A percentile compares a stretch with the other conserved stretches of the same genome.
phyloP scores from a whole-genome alignment of 92 coral and sea anemone species.

The Phenganax marumi region DNA sequence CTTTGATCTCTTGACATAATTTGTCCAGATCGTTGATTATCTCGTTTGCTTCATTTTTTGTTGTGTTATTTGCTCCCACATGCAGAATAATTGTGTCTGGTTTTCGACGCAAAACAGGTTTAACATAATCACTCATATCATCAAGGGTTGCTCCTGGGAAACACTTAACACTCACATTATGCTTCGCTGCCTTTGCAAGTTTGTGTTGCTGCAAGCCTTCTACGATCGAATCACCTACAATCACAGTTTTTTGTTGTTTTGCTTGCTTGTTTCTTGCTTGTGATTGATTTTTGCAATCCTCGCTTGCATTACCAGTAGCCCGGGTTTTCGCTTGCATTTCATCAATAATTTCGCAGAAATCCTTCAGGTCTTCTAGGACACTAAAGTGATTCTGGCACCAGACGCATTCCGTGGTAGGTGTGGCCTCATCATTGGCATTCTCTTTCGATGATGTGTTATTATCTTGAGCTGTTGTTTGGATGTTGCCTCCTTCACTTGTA shows the following conservation, averaged over 20 bases:
- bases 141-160: neutral
- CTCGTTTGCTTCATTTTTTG: neutral
- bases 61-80: neutral
- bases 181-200: neutral
- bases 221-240: slow-evolving; percentile 1
- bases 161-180: neutral
- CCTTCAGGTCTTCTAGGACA: neutral
- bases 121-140: neutral
- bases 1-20: neutral
- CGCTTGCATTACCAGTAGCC: neutral
- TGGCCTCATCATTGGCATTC: neutral
- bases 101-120: neutral
- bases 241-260: neutral
- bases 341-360: neutral
- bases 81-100: neutral
- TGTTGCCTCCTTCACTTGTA: neutral
- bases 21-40: neutral
- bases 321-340: neutral
- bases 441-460: neutral
- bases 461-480: neutral
- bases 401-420: neutral
- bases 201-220: neutral
- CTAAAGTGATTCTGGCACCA: neutral
- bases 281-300: neutral
- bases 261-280: neutral